phyloP scores from a whole-genome alignment of 2,888 invertebrate genomes.

The Metellina segmentata region DNA sequence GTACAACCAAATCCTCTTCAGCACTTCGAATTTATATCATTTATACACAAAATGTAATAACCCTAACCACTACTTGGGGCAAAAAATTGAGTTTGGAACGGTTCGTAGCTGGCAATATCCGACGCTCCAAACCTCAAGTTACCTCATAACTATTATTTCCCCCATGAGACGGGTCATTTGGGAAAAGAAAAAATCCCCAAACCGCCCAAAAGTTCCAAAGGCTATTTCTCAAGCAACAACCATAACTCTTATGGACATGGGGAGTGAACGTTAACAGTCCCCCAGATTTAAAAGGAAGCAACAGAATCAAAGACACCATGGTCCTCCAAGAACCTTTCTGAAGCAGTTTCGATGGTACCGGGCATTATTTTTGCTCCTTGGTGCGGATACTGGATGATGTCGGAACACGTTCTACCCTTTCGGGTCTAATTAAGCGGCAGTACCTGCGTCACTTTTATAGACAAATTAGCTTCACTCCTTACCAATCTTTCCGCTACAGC shows the following conservation, averaged over 20 bases:
- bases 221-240: neutral
- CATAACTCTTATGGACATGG: neutral
- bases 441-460: conserved; percentile 28
- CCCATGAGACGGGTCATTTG: too few relatives aligned
- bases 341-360: neutral
- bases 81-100: too few relatives aligned
- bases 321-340: neutral
- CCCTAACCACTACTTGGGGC: too few relatives aligned
- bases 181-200: too few relatives aligned
- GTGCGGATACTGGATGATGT: neutral
- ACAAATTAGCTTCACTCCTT: conserved; percentile 33
- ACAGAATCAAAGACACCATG: conserved; percentile 6
- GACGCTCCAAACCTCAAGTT: too few relatives aligned
- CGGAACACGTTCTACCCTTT: conserved; percentile 9
- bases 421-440: conserved; percentile 41
- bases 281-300: conserved; percentile 10
- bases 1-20: too few relatives aligned
- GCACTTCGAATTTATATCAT: too few relatives aligned
- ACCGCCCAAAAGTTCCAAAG: too few relatives aligned
- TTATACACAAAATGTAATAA: too few relatives aligned
- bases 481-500: conserved; percentile 9
- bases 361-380: conserved; percentile 20
- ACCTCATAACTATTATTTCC: too few relatives aligned
- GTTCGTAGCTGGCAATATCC: too few relatives aligned
- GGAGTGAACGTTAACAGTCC: neutral